Base-by-base conservation (phyloP, 2,888 invertebrate genomes). In the Tinea semifulvella region DNA sequence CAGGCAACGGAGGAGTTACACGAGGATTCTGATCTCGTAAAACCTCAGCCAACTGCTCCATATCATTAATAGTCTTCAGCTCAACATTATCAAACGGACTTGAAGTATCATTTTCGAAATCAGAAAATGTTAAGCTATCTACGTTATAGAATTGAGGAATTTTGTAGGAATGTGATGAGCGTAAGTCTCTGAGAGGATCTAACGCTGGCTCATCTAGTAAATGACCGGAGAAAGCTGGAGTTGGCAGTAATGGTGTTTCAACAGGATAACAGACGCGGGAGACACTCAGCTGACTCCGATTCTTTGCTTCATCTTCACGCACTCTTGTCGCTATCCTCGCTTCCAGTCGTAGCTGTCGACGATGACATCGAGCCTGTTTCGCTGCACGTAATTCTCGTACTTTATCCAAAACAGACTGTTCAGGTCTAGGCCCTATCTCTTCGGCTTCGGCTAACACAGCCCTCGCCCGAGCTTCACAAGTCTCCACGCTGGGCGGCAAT, bases 81-180 rank as follows among this genome's bases (percentile, higher is more conserved):
- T 94, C 95, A 71, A 94, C 89, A 74, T 92, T 94, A 76, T 96
- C 96, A 74, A 96, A 96, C 0, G 96, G 96, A 65, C 93, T 94
- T 44, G 93, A 92, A 42, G 91, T 93, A 62, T 94, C 94, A 62
- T 91, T 88, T 69, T 96, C 96, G 79, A 96, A 96, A 68, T 96
- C 95, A 50, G 89, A 89, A 61, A 85, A 79, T 16, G 80, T 81
- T 49, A 82, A 55, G 40, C 65, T 70, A 25, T 81, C 79, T 49
- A 80, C 63, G 53, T 80, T 79, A 46, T 56, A 47, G 27, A 49
- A 49, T 20, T 8, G 43, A 4, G 31, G 14, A 7, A 35, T 61
- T 50, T 65, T 67, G 36, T 69, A 70, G 26, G 61, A 55, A 39
- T 74, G 57, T 58, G 61, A 53, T 52, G 68, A 57, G 51, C 71